Evolutionary conservation across 2,797 vertebrate species (phyloP).

Genomic region (Chelonia mydas): DNA sequence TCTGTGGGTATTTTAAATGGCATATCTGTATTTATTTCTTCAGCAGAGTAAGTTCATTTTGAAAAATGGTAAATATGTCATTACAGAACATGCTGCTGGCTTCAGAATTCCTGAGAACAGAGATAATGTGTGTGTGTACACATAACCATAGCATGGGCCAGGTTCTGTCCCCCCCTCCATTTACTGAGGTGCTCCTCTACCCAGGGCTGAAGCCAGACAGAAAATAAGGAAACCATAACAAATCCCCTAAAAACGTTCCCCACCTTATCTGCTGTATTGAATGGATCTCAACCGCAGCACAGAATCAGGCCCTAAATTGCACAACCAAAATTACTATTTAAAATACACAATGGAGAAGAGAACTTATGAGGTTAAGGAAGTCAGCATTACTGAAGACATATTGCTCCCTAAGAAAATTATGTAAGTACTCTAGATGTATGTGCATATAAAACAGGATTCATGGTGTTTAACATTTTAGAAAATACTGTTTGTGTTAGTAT

Average conservation of each 20-base stretch:
- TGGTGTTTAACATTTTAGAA: background rate
- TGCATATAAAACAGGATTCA: background rate
- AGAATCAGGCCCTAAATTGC: background rate
- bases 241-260: background rate
- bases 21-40: background rate
- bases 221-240: background rate
- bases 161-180: background rate
- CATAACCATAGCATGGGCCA: background rate
- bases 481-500: background rate
- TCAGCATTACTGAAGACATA: background rate
- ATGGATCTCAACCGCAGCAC: background rate
- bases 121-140: background rate
- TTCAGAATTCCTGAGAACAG: background rate
- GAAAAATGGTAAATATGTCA: background rate
- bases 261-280: background rate
- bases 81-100: background rate
- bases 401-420: background rate
- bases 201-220: background rate
- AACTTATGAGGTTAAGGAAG: background rate
- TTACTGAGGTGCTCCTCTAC: background rate
- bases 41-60: background rate
- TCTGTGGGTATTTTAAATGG: fast-evolving
- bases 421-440: background rate
- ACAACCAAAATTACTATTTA: background rate
- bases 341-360: background rate